phyloP scores from a whole-genome alignment of 2,113 vertebrate genomes.

The Hypocryptadius cinnamomeus region DNA sequence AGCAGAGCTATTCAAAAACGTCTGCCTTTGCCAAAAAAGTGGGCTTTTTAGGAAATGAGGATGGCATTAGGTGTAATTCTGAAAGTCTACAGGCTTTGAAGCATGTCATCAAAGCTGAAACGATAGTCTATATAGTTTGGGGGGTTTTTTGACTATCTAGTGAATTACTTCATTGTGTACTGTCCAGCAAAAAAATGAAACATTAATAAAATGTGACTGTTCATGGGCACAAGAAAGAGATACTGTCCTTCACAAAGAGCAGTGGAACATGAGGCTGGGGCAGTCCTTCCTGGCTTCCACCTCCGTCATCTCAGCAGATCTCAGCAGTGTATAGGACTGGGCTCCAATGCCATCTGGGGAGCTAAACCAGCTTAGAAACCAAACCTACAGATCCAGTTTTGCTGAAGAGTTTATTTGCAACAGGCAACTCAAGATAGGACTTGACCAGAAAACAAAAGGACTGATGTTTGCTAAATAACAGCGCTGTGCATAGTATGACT shows the following conservation, averaged over 20 bases:
- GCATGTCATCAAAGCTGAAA: background rate
- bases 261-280: background rate
- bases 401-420: background rate
- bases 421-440: background rate
- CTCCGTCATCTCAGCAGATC: rapidly evolving
- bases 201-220: background rate
- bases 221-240: background rate
- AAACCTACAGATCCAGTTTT: background rate
- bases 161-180: background rate
- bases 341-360: background rate
- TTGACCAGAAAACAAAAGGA: background rate
- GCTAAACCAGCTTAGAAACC: background rate
- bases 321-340: background rate
- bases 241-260: background rate
- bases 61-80: background rate
- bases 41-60: background rate
- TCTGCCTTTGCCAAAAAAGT: background rate
- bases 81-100: background rate
- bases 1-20: background rate
- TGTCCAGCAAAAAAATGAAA: background rate
- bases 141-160: background rate
- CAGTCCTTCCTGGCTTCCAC: background rate
- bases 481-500: rapidly evolving
- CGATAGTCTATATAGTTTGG: rapidly evolving
- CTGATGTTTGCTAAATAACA: background rate